Evolutionary conservation across 1,140 invertebrate genomes (phyloP), one percentile per base, ranked within the genome.

Genomic region (Tribolium castaneum): DNA sequence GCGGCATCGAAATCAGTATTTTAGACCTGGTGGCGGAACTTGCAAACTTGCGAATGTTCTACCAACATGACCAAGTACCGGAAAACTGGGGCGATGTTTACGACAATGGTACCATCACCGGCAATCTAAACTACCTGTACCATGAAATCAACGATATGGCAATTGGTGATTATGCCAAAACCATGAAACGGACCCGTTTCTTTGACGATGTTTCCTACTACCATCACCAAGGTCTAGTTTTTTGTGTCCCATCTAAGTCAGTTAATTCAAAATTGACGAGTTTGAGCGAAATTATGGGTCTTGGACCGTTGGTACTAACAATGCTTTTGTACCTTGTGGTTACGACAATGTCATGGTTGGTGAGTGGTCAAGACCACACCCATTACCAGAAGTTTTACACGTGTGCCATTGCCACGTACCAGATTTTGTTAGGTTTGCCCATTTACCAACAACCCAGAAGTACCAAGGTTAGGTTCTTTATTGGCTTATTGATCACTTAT

Each of bases 1-100:
- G 70, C 1, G 82, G 82, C 0, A 59, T 82, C 6, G 82, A 83
- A 79, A 78, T 83, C 12, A 66, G 14, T 56, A 16, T 82, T 10
- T 50, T 82, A 30, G 79, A 82, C 30, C 39, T 77, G 1, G 76
- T 83, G 34, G 79, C 78, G 0, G 25, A 30, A 30, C 6, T 30
- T 30, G 25, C 70, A 30, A 45, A 16, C 16, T 54, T 83, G 1
- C 75, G 45, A 16, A 62, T 83, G 16, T 51, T 75, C 14, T 83
- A 81, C 73, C 73, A 62, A 7, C 12, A 73, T 9, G 52, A 52
- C 7, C 50, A 45, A 12, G 51, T 49, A n/a, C 9, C 35, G 10
- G 50, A 78, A 39, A 39, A 59, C 34, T 81, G 80, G 73, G 81
- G 81, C 39, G 19, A 30, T 1, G 72, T 80, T 35, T 76, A 72